phyloP scores from a whole-genome alignment of 2,113 vertebrate species.

The Vulpes ferrilata region DNA sequence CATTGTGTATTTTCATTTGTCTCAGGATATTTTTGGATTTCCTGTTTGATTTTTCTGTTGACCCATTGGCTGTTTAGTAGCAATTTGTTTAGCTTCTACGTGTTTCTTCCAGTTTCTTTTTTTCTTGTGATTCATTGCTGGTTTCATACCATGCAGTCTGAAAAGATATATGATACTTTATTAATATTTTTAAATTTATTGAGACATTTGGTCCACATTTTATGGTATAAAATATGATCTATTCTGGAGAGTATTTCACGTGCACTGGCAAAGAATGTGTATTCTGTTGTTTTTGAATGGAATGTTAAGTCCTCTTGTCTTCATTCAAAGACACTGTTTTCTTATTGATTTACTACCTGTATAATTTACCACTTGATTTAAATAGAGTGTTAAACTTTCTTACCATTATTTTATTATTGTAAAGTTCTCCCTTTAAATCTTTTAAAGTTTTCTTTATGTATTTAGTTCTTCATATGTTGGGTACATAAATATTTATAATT shows the following conservation, averaged over 20 bases:
- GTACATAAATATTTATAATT: neutral
- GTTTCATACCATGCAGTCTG: neutral
- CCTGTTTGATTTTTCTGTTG: neutral
- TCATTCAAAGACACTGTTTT: neutral
- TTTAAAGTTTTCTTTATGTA: neutral
- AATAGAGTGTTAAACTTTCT: neutral
- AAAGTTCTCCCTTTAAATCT: neutral
- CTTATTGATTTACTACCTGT: neutral
- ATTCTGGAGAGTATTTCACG: neutral
- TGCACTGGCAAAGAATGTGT: neutral
- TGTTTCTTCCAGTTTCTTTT: neutral
- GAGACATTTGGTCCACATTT: no score
- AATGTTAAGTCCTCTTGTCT: neutral
- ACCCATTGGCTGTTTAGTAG: neutral
- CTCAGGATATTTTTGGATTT: neutral
- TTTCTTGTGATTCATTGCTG: neutral
- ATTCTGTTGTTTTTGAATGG: neutral
- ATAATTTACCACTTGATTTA: neutral
- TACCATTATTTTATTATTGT: neutral
- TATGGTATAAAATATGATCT: neutral
- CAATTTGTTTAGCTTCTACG: neutral
- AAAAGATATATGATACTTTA: neutral
- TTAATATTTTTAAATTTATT: neutral
- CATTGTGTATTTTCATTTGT: neutral
- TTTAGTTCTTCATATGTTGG: neutral